Conservation (phyloP, 2,113 vertebrate genomes). For the Paradisaea rubra region DNA sequence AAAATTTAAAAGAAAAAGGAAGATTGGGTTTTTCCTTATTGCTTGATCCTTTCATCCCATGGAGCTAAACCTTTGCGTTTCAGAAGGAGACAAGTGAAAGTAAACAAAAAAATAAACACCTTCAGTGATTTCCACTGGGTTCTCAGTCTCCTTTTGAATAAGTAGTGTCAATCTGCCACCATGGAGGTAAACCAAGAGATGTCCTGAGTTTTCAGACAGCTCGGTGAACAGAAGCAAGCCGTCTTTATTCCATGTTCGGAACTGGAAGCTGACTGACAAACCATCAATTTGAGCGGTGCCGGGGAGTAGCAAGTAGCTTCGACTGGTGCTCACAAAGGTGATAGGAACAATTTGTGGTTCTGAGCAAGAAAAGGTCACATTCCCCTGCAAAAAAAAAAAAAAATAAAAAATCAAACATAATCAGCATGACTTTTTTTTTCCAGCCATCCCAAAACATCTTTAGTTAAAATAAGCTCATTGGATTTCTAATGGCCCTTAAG, state of each 20-base stretch:
- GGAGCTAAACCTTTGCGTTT: background rate
- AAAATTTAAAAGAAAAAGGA: background rate
- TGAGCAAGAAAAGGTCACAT: slow-evolving; percentile 94
- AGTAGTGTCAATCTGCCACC: slow-evolving; percentile 73
- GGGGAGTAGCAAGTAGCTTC: slow-evolving; percentile 86
- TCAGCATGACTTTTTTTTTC: background rate
- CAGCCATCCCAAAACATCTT: background rate
- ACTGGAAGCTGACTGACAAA: slow-evolving; percentile 88
- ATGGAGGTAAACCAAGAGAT: slow-evolving; percentile 79
- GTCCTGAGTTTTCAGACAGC: slow-evolving; percentile 76
- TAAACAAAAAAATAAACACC: slow-evolving; percentile 67
- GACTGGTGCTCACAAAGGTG: slow-evolving; percentile 83
- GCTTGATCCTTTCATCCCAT: background rate
- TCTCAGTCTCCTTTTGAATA: slow-evolving; percentile 72
- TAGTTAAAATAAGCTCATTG: background rate
- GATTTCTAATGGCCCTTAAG: background rate
- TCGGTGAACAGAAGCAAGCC: slow-evolving; percentile 82
- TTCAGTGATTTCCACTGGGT: slow-evolving; percentile 74
- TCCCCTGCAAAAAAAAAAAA: slow-evolving; percentile 78
- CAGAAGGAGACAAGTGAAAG: background rate
- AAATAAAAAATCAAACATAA: slow-evolving; percentile 5
- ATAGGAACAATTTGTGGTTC: slow-evolving; percentile 85
- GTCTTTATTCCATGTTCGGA: slow-evolving; percentile 91
- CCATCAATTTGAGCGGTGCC: slow-evolving; percentile 76
- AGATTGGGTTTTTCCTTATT: background rate